Conservation (phyloP, 2,113 vertebrate species). For the human region DNA sequence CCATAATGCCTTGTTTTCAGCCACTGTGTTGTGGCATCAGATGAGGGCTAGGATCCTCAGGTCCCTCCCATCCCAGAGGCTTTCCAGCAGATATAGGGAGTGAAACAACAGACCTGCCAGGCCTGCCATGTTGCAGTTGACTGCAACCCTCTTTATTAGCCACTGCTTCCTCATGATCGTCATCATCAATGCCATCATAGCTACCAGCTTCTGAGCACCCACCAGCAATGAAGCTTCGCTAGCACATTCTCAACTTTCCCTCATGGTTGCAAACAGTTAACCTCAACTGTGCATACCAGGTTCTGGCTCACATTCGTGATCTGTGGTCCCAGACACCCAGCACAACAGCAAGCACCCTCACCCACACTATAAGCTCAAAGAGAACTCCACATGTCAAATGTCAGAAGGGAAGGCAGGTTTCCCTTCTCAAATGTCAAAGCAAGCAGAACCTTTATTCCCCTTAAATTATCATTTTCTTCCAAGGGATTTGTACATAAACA, state of each 20-base stretch:
- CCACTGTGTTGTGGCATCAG: background rate
- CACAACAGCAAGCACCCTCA: background rate
- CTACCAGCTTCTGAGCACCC: background rate
- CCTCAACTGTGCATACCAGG: fast-evolving
- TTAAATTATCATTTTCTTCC: background rate
- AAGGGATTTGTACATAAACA: background rate
- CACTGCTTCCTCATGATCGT: background rate
- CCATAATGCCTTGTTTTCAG: background rate
- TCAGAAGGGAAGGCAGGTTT: background rate
- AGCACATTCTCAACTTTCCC: background rate
- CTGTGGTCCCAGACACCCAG: background rate
- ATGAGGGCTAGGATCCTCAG: background rate
- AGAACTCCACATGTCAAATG: background rate
- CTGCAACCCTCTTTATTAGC: background rate
- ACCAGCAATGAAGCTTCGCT: background rate
- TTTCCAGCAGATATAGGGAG: background rate
- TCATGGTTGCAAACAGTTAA: background rate
- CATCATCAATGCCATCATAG: fast-evolving
- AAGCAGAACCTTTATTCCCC: background rate
- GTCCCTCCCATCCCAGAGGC: background rate
- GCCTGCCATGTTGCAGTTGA: fast-evolving
- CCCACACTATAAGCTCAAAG: background rate
- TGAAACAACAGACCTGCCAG: background rate
- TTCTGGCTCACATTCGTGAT: background rate
- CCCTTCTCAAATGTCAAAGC: background rate